Conservation (phyloP, 2,113 vertebrate species). For the Megaptera novaeangliae region DNA sequence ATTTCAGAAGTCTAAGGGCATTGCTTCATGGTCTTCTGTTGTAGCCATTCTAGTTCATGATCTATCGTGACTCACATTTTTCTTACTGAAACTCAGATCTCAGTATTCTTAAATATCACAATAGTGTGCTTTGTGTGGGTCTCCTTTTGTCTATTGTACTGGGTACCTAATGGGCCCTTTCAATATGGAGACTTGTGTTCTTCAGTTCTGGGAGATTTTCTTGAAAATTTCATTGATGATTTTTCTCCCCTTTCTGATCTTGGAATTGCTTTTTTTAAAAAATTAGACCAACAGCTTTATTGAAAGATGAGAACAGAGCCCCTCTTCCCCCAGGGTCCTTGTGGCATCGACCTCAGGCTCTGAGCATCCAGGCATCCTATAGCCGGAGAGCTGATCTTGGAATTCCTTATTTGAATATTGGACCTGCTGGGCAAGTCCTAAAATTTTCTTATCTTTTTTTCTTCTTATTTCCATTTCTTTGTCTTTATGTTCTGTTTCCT, state of each 20-base stretch:
- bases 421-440: neutral
- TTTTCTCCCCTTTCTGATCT: neutral
- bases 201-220: neutral
- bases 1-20: neutral
- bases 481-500: neutral
- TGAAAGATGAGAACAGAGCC: too few species aligned
- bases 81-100: neutral
- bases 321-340: too few species aligned
- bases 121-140: neutral
- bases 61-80: neutral
- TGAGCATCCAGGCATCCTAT: too few species aligned
- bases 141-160: neutral
- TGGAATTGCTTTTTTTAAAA: neutral
- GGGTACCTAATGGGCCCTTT: neutral
- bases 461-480: neutral
- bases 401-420: neutral
- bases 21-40: neutral
- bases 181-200: neutral
- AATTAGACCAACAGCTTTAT: too few species aligned
- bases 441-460: neutral
- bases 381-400: neutral
- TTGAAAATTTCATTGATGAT: neutral
- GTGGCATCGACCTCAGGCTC: too few species aligned
- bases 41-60: neutral
- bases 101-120: neutral